A percentile compares a stretch with the other conserved stretches of the same genome.
Conservation (phyloP, 2,888 invertebrate genomes). For the Metallyticus violacea region DNA sequence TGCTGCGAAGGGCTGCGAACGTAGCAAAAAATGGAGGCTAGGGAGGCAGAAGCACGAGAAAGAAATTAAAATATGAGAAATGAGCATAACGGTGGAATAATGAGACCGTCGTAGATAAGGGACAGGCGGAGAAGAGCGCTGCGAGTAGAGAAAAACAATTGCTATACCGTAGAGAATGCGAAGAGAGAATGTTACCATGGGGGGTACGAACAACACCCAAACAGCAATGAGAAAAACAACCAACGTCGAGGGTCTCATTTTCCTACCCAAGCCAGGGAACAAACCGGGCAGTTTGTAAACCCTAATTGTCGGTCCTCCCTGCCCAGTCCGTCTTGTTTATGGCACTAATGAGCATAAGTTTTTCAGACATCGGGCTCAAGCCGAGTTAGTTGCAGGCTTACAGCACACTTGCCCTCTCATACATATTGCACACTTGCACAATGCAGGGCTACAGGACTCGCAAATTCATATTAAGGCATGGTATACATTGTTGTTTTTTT, state of each 20-base stretch:
- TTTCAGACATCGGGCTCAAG: not conserved
- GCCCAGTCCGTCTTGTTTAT: not conserved
- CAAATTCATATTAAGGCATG: too few relatives aligned
- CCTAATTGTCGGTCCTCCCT: not conserved
- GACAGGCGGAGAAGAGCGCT: not conserved
- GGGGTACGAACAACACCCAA: too few relatives aligned
- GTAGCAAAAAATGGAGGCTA: not conserved
- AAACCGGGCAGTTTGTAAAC: not conserved
- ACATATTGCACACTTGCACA: too few relatives aligned
- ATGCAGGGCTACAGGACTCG: too few relatives aligned
- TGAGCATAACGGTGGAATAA: not conserved
- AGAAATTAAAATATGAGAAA: not conserved
- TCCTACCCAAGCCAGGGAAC: not conserved
- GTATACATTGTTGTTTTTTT: too few relatives aligned
- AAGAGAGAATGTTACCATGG: too few relatives aligned
- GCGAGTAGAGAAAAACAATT: not conserved
- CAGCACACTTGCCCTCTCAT: not conserved
- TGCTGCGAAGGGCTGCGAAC: not conserved
- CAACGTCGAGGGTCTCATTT: not conserved
- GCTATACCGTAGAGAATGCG: too few relatives aligned
- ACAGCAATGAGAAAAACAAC: not conserved
- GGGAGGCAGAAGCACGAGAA: not conserved
- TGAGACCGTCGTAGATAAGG: not conserved
- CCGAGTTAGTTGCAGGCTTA: too few relatives aligned
- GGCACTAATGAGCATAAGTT: not conserved